phyloP scores from a whole-genome alignment of 2,113 vertebrate species.

The Aphyosemion australe region DNA sequence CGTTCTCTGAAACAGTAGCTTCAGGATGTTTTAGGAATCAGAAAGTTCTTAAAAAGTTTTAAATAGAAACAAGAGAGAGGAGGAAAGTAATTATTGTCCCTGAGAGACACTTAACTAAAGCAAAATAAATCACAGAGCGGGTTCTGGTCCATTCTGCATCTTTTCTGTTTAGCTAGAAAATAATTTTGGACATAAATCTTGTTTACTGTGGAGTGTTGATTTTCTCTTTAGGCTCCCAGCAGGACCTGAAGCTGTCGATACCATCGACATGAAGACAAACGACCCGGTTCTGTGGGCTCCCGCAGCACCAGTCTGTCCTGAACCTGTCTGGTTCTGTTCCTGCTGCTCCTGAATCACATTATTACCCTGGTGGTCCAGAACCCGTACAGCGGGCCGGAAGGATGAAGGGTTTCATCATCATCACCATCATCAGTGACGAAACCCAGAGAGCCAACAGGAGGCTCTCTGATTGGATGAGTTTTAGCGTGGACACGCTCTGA shows the following conservation, averaged over 20 bases:
- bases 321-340: constrained; percentile 25
- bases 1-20: background rate
- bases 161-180: constrained; percentile 40
- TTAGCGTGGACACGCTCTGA: too few relatives aligned
- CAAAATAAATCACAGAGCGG: constrained; percentile 22
- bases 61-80: background rate
- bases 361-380: constrained; percentile 4
- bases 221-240: constrained; percentile 45
- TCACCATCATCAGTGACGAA: too few relatives aligned
- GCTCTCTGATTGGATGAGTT: too few relatives aligned
- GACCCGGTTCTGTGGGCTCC: constrained; percentile 26
- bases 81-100: constrained; percentile 7
- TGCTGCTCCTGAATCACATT: background rate
- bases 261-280: constrained; percentile 52
- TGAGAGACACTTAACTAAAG: background rate
- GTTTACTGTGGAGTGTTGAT: constrained; percentile 45
- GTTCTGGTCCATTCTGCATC: constrained; percentile 9
- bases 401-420: too few relatives aligned
- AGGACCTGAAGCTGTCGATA: constrained; percentile 28
- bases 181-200: constrained; percentile 51
- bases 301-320: constrained; percentile 36
- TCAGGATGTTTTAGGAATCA: too few relatives aligned
- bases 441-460: too few relatives aligned
- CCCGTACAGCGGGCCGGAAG: background rate
- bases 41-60: background rate